These are phyloP conservation scores for Halcyon smyrnensis DNA, from an alignment of 2,797 vertebrate species.

Conservation along the genomic window DNA sequence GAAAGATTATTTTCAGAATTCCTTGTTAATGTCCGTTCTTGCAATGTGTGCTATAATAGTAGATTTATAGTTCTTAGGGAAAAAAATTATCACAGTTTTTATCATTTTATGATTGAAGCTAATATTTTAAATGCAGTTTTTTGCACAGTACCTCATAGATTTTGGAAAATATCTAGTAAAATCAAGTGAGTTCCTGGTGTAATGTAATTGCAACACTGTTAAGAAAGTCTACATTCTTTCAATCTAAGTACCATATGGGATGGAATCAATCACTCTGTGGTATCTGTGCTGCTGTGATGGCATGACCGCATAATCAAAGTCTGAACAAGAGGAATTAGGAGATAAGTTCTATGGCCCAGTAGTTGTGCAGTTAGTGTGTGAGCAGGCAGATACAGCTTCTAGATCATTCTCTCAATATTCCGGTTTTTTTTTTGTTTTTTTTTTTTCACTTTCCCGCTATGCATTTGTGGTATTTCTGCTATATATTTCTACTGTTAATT, in stretches of 20 bases:
- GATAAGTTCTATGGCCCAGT: neutral
- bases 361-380: neutral
- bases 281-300: neutral
- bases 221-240: neutral
- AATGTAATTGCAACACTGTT: neutral
- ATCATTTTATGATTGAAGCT: neutral
- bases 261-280: neutral
- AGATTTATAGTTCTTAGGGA: neutral
- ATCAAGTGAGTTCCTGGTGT: neutral
- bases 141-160: neutral
- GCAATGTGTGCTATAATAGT: neutral
- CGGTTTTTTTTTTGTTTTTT: too few relatives aligned
- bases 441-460: too few relatives aligned
- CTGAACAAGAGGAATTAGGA: neutral
- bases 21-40: neutral
- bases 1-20: neutral
- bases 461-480: neutral
- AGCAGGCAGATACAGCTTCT: neutral
- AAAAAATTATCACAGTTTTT: neutral
- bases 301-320: neutral
- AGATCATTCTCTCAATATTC: fast-evolving
- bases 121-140: neutral
- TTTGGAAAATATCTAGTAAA: neutral
- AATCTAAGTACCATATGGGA: neutral
- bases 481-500: neutral